phyloP scores from a whole-genome alignment of 2,888 invertebrate species.

The Perithous albicinctus region DNA sequence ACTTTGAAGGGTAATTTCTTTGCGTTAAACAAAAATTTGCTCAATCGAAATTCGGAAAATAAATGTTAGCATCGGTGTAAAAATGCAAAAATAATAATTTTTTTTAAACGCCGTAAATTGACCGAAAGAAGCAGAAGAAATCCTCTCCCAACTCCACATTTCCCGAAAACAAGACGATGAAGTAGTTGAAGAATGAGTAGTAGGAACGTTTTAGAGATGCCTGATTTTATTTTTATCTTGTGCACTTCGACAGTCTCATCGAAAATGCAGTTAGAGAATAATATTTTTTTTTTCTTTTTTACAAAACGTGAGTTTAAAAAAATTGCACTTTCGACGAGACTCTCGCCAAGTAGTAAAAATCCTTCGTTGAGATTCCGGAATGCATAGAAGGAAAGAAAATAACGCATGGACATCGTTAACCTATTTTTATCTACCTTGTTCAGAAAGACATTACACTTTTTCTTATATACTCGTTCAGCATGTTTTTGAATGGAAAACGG shows the following conservation, averaged over 20 bases:
- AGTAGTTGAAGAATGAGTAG: slow-evolving; percentile 51
- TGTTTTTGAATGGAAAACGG: slow-evolving; percentile 33
- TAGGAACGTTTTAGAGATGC: slow-evolving; percentile 42
- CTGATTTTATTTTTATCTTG: slow-evolving; percentile 26
- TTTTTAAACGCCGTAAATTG: neutral
- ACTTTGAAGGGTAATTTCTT: too few species aligned
- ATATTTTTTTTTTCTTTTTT: slow-evolving; percentile 34
- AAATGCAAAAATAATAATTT: too few species aligned
- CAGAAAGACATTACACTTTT: slow-evolving; percentile 20
- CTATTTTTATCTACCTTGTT: slow-evolving; percentile 20
- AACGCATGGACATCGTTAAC: slow-evolving; percentile 55
- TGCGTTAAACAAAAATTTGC: too few species aligned
- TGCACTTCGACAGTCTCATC: slow-evolving; percentile 37
- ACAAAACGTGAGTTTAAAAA: slow-evolving; percentile 6
- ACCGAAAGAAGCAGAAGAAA: slow-evolving; percentile 15
- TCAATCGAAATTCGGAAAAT: too few species aligned
- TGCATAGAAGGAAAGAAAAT: slow-evolving; percentile 6
- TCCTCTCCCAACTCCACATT: neutral
- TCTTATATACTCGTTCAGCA: slow-evolving; percentile 38
- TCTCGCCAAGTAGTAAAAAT: neutral
- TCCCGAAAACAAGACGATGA: neutral
- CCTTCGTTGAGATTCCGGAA: slow-evolving; percentile 13
- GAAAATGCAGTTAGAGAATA: slow-evolving; percentile 40
- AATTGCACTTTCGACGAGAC: neutral
- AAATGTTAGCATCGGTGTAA: neutral